Base-by-base conservation (phyloP, 2,797 vertebrate genomes). In the Chanos chanos region DNA sequence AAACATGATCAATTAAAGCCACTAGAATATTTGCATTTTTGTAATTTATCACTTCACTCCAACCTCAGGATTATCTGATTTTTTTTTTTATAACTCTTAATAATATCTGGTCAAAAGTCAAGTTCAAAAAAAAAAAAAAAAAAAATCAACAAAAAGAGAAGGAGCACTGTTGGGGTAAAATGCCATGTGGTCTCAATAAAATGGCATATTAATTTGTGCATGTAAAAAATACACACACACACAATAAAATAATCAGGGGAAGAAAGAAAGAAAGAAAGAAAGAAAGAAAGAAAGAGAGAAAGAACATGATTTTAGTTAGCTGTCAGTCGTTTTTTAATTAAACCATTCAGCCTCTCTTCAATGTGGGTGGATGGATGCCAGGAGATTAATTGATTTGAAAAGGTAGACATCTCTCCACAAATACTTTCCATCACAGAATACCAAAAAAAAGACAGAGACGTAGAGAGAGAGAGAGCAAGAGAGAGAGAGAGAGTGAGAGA, bases 301-400 rank as follows among this genome's bases (percentile, higher is more conserved):
- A 55, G 39, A 51, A 44, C 40, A 48, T 61, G 45, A 70, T 73
- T 77, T 62, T 21, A 45, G 62, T 62, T 21, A 45, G 62, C 61
- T 48, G 61, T 68, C 49, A 45, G 65, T 68, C n/a, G 31, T 50
- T 19, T 69, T 73, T 77, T 73, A 77, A 75, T 73, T 67, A 72
- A 77, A 37, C 30, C 40, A 52, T 66, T 63, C 52, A 15, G 22
- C 48, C 66, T 31, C 36, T 62, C 59, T 69, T 64, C 53, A 72
- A 31, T 30, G 3, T 1, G 25, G 43, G 56, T 64, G 73, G 70
- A 56, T 65, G 66, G 70, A 70, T 66, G 54, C 62, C 53, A 47
- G 59, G 30, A 52, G 66, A 70, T 66, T 61, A 66, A 77, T 73
- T 72, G 55, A 58, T 62, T 43, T 65, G 43, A 72, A 73, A 67